Percentiles rank a stretch among this genome's conserved stretches.
phyloP scores from a whole-genome alignment of 2,888 invertebrate species.

The Scrobipalpa costella region DNA sequence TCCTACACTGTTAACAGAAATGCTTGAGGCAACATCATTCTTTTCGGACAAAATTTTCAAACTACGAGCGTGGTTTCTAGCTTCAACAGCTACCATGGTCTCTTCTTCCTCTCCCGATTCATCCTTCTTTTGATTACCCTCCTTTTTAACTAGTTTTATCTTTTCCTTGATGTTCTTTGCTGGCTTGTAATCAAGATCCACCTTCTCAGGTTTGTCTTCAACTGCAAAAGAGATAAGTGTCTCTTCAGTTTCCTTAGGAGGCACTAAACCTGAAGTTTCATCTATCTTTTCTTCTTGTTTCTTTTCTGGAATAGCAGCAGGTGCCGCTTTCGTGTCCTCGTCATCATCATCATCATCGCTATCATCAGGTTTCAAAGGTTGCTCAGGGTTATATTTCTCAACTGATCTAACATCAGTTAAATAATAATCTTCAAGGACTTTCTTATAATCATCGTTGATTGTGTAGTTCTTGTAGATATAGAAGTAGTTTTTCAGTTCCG shows the following conservation, averaged over 20 bases:
- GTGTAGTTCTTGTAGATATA: conserved; percentile 85
- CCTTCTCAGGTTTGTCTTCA: conserved; percentile 72
- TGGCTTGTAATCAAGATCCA: conserved; percentile 66
- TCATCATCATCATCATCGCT: conserved; percentile 45
- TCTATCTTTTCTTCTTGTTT: conserved; percentile 57
- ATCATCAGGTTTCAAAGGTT: conserved; percentile 51
- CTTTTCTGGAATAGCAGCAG: conserved; percentile 58
- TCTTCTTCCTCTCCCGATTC: conserved; percentile 77
- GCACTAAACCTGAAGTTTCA: conserved; percentile 59
- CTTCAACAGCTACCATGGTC: conserved; percentile 83
- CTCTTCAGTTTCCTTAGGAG: conserved; percentile 74
- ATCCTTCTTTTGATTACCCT: conserved; percentile 70
- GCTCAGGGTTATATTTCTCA: conserved; percentile 64
- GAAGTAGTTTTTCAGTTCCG: conserved; percentile 84
- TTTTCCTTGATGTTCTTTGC: conserved; percentile 77
- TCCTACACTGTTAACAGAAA: conserved; percentile 83
- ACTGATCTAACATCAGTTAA: conserved; percentile 83
- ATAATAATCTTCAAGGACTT: conserved; percentile 80
- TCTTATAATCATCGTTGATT: conserved; percentile 81
- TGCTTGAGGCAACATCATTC: conserved; percentile 80
- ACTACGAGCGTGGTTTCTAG: conserved; percentile 73
- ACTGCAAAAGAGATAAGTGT: conserved; percentile 78
- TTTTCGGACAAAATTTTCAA: conserved; percentile 62
- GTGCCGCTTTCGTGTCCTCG: conserved; percentile 47
- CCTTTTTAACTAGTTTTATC: conserved; percentile 74